Evolutionary conservation across 92 coral and sea anemone genomes (phyloP), one percentile per base, ranked within the genome.

Genomic region (Palythoa heliodiscus): DNA sequence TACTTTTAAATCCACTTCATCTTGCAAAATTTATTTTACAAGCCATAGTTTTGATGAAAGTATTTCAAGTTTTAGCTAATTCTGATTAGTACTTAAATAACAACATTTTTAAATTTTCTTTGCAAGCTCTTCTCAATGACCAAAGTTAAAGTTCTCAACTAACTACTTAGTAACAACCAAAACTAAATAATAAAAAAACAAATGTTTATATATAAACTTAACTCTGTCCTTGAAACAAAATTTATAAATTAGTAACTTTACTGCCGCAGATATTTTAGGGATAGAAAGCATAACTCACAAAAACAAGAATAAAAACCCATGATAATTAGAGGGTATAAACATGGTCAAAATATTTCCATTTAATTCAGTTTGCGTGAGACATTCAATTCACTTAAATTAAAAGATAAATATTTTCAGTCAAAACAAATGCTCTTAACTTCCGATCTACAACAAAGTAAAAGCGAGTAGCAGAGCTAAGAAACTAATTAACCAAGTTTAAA

Each of bases 351-450:
- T 29, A 12, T 25, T 25, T 69, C 11, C 73, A 8, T 76, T 39
- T 25, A 78, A 17, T 78, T 78, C 19, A 20, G 15, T 39, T 61
- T 54, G 61, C 48, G 15, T 57, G 60, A 43, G 14, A 35, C 20
- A 64, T 80, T 24, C 72, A 64, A 50, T 22, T 58, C n/a, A 25
- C 10, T 43, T 17, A 29, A 29, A 29, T 29, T 29, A 29, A 24
- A 63, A 80, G 47, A 52, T 64, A 80, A 80, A 66, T 66, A 48
- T 64, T 79, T 63, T 80, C 47, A 19, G 24, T 66, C 43, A 80
- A 80, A 80, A 47, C 54, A 63, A 20, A 20, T 19, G 11, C 17
- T 80, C 25, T 22, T 40, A 80, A 6, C 47, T 63, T 5, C 37
- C 48, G 40, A 20, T 10, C 47, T 19, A 7, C 8, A 47, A 23